phyloP scores from a whole-genome alignment of 2,113 vertebrate species.

The Psilopsiagon aurifrons region DNA sequence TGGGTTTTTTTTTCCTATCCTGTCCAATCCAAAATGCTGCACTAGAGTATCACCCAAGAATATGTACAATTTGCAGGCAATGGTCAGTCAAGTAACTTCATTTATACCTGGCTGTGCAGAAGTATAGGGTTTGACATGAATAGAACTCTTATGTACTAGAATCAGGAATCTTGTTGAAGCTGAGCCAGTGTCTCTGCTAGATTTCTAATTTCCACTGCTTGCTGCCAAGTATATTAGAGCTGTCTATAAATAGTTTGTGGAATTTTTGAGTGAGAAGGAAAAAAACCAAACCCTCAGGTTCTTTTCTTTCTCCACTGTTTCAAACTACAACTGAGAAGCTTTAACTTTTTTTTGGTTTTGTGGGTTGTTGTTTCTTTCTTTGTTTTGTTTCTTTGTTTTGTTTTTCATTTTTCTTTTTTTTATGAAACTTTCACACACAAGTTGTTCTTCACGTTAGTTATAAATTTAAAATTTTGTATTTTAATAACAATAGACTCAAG shows the following conservation, averaged over 20 bases:
- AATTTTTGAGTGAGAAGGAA: constrained; percentile 33
- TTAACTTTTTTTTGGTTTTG: background rate
- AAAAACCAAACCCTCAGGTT: background rate
- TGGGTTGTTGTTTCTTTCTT: background rate
- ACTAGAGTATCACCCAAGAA: background rate
- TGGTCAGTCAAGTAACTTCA: background rate
- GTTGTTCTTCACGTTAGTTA: background rate
- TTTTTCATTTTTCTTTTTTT: background rate
- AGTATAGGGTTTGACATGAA: background rate
- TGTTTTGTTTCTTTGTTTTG: too few relatives aligned
- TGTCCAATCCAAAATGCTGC: background rate
- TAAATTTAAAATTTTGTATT: background rate
- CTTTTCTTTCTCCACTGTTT: background rate
- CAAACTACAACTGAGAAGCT: background rate
- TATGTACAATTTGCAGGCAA: background rate
- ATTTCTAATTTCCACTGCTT: constrained; percentile 43
- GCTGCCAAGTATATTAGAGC: constrained; percentile 42
- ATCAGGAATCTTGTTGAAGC: constrained; percentile 40
- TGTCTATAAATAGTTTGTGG: constrained; percentile 52
- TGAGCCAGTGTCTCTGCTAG: constrained; percentile 20
- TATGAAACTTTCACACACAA: background rate
- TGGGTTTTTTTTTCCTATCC: fast-evolving
- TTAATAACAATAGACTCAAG: background rate
- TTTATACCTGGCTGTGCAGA: background rate
- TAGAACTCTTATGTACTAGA: constrained; percentile 34